Percentiles rank a stretch among this genome's conserved stretches.
These are phyloP conservation scores for Acleris holmiana DNA, from an alignment of 2,888 invertebrate genomes.

Conservation along the genomic window DNA sequence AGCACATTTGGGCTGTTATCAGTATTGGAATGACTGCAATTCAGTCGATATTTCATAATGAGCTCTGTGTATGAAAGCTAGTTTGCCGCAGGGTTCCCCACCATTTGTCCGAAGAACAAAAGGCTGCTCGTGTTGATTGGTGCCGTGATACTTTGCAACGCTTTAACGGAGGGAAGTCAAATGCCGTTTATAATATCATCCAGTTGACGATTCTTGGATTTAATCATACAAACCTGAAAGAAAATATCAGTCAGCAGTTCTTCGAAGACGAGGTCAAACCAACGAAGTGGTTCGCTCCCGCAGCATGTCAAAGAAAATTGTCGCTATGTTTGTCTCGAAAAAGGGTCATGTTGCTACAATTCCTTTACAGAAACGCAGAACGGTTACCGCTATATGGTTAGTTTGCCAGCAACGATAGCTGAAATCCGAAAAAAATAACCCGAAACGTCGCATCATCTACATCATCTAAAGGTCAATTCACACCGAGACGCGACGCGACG, in stretches of 20 bases:
- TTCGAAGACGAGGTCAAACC: constrained; percentile 15
- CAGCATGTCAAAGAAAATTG: constrained; percentile 5
- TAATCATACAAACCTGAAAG: constrained; percentile 12
- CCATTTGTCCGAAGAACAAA: constrained; percentile 21
- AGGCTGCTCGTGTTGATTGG: constrained; percentile 7
- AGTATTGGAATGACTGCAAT: constrained; percentile 10
- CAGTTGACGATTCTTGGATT: constrained; percentile 11
- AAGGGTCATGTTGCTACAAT: constrained; percentile 2
- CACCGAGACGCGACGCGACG: neutral
- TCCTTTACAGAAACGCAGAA: constrained; percentile 9
- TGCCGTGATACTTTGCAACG: constrained; percentile 15
- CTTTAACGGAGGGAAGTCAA: constrained; percentile 16
- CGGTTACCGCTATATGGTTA: constrained; percentile 9
- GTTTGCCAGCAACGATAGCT: constrained; percentile 7
- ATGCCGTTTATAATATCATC: constrained; percentile 15
- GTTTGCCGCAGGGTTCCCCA: constrained; percentile 23
- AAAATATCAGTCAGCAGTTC: constrained; percentile 16
- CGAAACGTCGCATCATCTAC: constrained; percentile 1
- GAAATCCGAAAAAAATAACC: neutral
- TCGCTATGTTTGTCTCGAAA: constrained; percentile 6
- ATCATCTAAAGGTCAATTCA: neutral
- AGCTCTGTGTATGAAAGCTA: constrained; percentile 11
- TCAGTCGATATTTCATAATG: constrained; percentile 13
- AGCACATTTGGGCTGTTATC: neutral
- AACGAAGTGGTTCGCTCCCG: constrained; percentile 13